Conservation (phyloP, 2,113 vertebrate genomes). For the Emydocephalus ijimae region DNA sequence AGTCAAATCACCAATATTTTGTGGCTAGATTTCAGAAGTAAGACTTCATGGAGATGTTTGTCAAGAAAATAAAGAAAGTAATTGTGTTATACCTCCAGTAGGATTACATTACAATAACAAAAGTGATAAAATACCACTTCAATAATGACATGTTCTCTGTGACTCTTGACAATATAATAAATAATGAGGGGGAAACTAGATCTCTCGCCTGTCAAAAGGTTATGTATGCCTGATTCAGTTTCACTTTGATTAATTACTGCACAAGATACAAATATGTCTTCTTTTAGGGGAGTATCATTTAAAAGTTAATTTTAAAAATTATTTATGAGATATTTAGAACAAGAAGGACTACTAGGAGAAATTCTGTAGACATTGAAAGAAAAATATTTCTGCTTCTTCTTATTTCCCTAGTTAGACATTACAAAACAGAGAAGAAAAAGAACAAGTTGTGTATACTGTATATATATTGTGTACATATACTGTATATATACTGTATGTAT, state of each 20-base stretch:
- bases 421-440: background rate
- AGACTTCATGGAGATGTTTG: background rate
- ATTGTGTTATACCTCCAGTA: background rate
- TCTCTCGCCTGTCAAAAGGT: background rate
- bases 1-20: background rate
- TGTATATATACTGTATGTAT: too few species aligned
- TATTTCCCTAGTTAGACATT: constrained; percentile 11
- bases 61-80: background rate
- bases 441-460: background rate
- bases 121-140: background rate
- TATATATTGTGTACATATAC: background rate
- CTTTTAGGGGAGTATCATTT: background rate
- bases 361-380: background rate
- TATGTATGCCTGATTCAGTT: background rate
- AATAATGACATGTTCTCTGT: background rate
- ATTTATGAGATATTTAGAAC: background rate
- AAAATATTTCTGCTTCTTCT: constrained; percentile 7
- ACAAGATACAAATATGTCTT: background rate
- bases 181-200: background rate
- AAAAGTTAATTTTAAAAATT: background rate
- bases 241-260: background rate
- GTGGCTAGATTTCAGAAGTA: background rate
- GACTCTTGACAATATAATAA: background rate
- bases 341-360: background rate
- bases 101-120: background rate